Conservation (phyloP, 2,797 vertebrate genomes). For the Rachycentron canadum region DNA sequence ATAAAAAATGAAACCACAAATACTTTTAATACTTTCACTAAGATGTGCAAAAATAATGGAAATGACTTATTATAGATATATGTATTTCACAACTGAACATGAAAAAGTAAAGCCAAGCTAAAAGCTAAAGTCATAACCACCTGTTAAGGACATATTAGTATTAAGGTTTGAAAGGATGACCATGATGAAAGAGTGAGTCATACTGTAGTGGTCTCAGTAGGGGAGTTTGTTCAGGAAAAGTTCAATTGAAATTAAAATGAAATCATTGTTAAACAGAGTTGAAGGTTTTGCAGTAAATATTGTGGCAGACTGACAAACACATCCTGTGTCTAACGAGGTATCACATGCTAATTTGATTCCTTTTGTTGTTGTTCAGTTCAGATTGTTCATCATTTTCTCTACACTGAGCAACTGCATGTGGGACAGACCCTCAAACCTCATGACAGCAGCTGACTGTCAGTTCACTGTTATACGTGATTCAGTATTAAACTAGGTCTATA, state of each 20-base stretch:
- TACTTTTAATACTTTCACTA: too few species aligned
- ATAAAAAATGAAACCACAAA: too few species aligned
- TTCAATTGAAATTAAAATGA: too few species aligned
- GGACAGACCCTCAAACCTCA: background rate
- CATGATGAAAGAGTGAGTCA: background rate
- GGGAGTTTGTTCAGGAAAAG: background rate
- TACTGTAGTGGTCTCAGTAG: background rate
- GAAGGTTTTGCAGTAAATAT: background rate
- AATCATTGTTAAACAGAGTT: background rate
- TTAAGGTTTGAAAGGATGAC: background rate
- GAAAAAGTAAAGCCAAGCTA: too few species aligned
- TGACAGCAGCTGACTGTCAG: background rate
- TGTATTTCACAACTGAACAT: too few species aligned
- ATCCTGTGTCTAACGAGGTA: background rate
- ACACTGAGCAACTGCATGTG: background rate
- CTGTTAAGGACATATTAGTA: too few species aligned
- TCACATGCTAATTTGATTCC: too few species aligned
- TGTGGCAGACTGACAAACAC: background rate
- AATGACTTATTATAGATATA: too few species aligned
- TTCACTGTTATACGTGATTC: background rate
- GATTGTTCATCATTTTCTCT: background rate
- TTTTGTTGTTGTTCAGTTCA: too few species aligned
- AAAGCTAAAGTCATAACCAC: too few species aligned
- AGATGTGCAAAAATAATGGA: too few species aligned
- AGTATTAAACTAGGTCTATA: background rate